phyloP scores from a whole-genome alignment of 2,113 vertebrate genomes.

The Aspidoscelis tigris region DNA sequence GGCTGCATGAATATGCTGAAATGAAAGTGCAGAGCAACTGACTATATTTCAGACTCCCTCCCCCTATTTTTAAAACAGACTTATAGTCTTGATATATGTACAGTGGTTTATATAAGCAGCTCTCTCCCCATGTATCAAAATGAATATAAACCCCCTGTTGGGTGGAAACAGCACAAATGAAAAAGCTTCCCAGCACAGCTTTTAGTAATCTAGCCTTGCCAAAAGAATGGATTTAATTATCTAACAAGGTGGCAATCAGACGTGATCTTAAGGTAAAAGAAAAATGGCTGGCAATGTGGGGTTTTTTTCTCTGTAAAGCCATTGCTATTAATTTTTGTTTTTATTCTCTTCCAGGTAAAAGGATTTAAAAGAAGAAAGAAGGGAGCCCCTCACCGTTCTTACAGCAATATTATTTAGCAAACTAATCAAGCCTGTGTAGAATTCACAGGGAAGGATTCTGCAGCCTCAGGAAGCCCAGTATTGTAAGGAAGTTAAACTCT shows the following conservation, averaged over 20 bases:
- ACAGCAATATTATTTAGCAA: constrained; percentile 51
- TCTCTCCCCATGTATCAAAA: constrained; percentile 40
- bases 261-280: constrained; percentile 57
- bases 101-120: constrained; percentile 33
- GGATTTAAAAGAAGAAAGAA: constrained; percentile 51
- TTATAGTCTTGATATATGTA: constrained; percentile 26
- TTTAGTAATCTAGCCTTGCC: constrained; percentile 28
- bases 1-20: neutral
- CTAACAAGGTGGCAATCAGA: constrained; percentile 65
- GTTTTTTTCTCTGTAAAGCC: constrained; percentile 50
- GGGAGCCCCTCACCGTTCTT: constrained; percentile 45
- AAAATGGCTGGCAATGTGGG: constrained; percentile 64
- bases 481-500: constrained; percentile 72
- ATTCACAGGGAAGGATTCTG: constrained; percentile 54
- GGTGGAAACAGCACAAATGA: constrained; percentile 53
- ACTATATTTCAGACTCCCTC: neutral
- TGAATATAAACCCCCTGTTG: constrained; percentile 46
- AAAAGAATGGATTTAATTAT: constrained; percentile 59
- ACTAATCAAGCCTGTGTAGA: constrained; percentile 64
- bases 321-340: constrained; percentile 54
- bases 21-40: neutral
- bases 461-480: constrained; percentile 70
- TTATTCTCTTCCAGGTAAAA: constrained; percentile 60
- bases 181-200: constrained; percentile 43
- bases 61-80: constrained; percentile 6